Base-by-base conservation (phyloP, 2,797 vertebrate genomes). In the Fistularia tabacaria region DNA sequence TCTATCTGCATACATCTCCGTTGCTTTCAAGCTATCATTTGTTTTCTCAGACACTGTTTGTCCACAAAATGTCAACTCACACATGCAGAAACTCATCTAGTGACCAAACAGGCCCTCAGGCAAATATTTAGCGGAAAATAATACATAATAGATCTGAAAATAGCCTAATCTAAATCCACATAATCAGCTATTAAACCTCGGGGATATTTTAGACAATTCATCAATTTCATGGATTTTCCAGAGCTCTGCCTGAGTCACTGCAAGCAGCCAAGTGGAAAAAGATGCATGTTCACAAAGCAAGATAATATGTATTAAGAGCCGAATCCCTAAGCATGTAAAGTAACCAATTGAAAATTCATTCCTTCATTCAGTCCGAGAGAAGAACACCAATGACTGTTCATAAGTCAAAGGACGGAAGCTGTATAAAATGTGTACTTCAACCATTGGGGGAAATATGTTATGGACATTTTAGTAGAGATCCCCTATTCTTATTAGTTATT, bases 131-230 rank as follows among this genome's bases (percentile, higher is more conserved):
- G 46, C 46, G 66, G 41, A 74, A 80, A 64, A 66, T 25, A 25
- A 25, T 49, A 53, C 48, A 69, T 50, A 71, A 59, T 52, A 64
- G 54, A 69, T 68, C 51, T 78, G 64, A 76, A 80, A 76, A 70
- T 59, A 71, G 55, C 71, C 51, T 70, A 64, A 80, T 81, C 73
- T 77, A 48, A 69, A 61, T 75, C 66, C 65, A 75, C 72, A 76
- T 79, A 65, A 73, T 66, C 56, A 57, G 53, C 55, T 78, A 48
- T 69, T 73, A 66, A 80, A 76, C 51, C 59, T 13, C 14, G 63
- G 51, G 74, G 61, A 76, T 70, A 55, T 69, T 76, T 69, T 60
- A 70, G 52, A 71, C 62, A 71, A 53, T 57, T 65, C 49, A 64
- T 47, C 42, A 54, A 46, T 81, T 75, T 76, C 38, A 71, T 46